Conservation (phyloP, 92 coral and sea anemone species). For the Pocillopora grandis region DNA sequence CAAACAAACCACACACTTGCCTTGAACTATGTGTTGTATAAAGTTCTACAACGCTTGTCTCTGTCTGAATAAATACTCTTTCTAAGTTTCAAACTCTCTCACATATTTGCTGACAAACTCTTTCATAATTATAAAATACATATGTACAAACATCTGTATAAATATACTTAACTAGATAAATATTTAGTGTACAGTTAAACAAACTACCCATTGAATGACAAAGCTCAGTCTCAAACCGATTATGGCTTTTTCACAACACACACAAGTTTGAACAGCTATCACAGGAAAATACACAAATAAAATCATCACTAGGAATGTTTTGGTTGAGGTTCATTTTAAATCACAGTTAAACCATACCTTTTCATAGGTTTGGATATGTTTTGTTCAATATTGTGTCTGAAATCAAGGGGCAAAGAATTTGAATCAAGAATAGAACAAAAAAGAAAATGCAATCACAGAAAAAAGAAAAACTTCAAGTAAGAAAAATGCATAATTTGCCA, state of each 20-base stretch:
- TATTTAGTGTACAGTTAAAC: slow-evolving; percentile 71
- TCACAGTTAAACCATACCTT: no score
- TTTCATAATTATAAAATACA: slow-evolving; percentile 79
- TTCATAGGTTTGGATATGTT: no score
- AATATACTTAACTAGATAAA: slow-evolving; percentile 92
- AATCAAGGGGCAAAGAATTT: background rate
- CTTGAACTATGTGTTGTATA: slow-evolving; percentile 15
- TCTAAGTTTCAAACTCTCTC: slow-evolving; percentile 55
- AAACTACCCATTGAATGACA: slow-evolving; percentile 40
- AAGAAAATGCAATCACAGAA: background rate
- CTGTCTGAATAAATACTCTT: slow-evolving; percentile 41
- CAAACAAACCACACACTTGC: slow-evolving; percentile 44
- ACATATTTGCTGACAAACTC: slow-evolving; percentile 58
- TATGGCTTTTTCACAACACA: slow-evolving; percentile 11
- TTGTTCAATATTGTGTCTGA: no score
- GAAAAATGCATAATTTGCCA: background rate
- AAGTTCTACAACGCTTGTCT: slow-evolving; percentile 44
- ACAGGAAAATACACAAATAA: background rate
- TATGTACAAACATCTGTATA: slow-evolving; percentile 92
- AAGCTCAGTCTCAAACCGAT: background rate
- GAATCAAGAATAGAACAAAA: background rate
- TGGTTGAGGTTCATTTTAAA: background rate
- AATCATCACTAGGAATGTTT: background rate
- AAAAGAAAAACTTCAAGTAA: background rate
- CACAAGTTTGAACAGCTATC: background rate